Evolutionary conservation across 2,113 vertebrate genomes (phyloP).

Genomic region (Vulpes ferrilata): DNA sequence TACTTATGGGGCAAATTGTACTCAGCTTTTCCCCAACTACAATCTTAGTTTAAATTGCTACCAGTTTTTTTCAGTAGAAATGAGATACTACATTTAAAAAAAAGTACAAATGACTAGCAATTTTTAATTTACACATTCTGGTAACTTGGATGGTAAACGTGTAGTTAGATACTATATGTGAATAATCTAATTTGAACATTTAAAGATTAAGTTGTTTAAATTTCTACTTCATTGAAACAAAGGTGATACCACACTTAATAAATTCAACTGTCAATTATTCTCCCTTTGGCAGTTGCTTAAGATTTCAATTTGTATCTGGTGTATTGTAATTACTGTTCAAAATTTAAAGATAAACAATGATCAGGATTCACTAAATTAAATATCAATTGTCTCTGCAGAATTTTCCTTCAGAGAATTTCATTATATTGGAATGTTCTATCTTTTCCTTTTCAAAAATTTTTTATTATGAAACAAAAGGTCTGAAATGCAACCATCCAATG

Average conservation of each 20-base stretch:
- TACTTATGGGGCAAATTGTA: not conserved
- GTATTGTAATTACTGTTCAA: conserved; percentile 6
- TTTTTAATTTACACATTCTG: not conserved
- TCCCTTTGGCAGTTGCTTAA: not conserved
- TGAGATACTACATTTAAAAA: not conserved
- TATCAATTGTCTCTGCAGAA: not conserved
- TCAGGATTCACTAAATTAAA: conserved; percentile 34
- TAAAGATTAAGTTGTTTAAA: not conserved
- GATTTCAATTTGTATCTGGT: conserved; percentile 3
- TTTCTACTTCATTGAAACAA: not conserved
- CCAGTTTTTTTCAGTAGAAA: not conserved
- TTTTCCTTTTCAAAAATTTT: conserved; percentile 5
- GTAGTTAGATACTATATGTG: not conserved
- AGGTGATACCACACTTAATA: not conserved
- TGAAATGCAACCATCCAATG: not conserved
- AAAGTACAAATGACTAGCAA: not conserved
- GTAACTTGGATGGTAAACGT: not conserved
- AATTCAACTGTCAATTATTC: not conserved
- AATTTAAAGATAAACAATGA: conserved; percentile 26
- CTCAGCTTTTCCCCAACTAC: not conserved
- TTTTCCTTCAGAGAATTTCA: not conserved
- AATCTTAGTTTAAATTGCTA: not conserved
- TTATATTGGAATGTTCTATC: not conserved
- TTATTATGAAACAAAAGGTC: not conserved
- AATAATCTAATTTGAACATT: not conserved